Evolutionary conservation across 2,797 vertebrate genomes (phyloP).

Genomic region (Thaleichthys pacificus): DNA sequence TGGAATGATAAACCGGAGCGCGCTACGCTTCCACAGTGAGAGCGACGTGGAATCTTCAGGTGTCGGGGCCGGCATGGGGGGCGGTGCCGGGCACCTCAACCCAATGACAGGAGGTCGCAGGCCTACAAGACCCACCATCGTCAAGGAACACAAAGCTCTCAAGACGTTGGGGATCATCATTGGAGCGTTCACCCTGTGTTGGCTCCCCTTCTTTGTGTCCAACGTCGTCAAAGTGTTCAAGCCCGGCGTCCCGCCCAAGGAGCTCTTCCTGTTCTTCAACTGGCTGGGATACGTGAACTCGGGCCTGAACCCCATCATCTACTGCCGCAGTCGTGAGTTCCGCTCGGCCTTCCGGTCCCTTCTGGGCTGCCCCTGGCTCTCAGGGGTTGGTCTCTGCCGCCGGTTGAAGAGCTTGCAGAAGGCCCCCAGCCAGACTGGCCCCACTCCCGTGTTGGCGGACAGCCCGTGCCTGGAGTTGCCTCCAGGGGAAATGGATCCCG

Average conservation of each 20-base stretch:
- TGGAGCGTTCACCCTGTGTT: slow-evolving; percentile 81
- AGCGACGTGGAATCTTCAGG: slow-evolving; percentile 4
- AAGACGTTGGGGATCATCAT: slow-evolving; percentile 83
- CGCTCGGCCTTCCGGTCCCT: slow-evolving; percentile 75
- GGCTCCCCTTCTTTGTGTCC: slow-evolving; percentile 83
- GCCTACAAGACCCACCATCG: slow-evolving; percentile 31
- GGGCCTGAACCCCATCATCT: slow-evolving; percentile 83
- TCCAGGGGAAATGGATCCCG: neutral
- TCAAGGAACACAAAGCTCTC: slow-evolving; percentile 78
- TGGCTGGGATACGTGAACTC: slow-evolving; percentile 86
- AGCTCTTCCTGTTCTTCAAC: slow-evolving; percentile 75
- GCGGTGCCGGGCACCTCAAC: too few species aligned
- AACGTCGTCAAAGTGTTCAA: slow-evolving; percentile 77
- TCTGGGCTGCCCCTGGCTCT: slow-evolving; percentile 57
- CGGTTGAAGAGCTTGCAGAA: slow-evolving; percentile 42
- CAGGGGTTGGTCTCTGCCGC: slow-evolving; percentile 29
- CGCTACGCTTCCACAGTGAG: slow-evolving; percentile 65
- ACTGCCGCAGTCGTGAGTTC: slow-evolving; percentile 82
- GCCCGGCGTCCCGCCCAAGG: slow-evolving; percentile 42
- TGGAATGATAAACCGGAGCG: slow-evolving; percentile 68
- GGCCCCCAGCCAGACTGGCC: slow-evolving; percentile 18
- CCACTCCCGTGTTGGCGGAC: slow-evolving; percentile 25
- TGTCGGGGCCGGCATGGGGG: neutral
- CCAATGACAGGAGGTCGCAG: too few species aligned
- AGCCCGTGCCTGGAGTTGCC: neutral